A percentile compares a stretch with the other conserved stretches of the same genome.
These are phyloP conservation scores for Diloba caeruleocephala DNA, from an alignment of 2,888 invertebrate species.

Conservation along the genomic window DNA sequence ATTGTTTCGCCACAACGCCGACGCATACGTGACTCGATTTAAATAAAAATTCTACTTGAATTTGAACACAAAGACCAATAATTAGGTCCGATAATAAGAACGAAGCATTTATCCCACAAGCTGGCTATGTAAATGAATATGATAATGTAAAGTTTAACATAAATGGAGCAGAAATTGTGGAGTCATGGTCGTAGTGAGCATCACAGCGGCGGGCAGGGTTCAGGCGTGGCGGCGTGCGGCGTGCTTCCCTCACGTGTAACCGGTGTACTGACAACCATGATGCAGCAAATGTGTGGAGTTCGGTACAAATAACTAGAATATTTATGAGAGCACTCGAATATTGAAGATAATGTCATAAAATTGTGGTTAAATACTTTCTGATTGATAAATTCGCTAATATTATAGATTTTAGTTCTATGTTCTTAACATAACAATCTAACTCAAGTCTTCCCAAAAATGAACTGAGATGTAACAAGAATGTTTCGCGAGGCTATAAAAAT, in stretches of 20 bases:
- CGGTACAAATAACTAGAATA: slow-evolving; percentile 36
- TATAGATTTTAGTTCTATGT: too few relatives aligned
- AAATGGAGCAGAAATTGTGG: slow-evolving; percentile 83
- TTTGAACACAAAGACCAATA: slow-evolving; percentile 86
- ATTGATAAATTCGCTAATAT: too few relatives aligned
- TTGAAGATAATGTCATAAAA: not conserved
- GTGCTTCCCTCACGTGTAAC: slow-evolving; percentile 70
- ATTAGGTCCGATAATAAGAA: slow-evolving; percentile 84
- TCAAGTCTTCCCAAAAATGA: too few relatives aligned
- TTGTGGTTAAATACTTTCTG: not conserved
- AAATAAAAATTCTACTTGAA: slow-evolving; percentile 76
- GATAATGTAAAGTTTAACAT: slow-evolving; percentile 83
- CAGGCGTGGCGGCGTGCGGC: slow-evolving; percentile 26
- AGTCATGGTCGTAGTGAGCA: slow-evolving; percentile 79
- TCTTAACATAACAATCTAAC: too few relatives aligned
- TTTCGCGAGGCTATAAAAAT: too few relatives aligned
- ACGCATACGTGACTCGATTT: slow-evolving; percentile 76
- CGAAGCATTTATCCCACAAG: slow-evolving; percentile 75
- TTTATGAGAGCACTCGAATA: slow-evolving; percentile 31
- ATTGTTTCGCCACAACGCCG: slow-evolving; percentile 64
- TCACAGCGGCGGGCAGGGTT: slow-evolving; percentile 57
- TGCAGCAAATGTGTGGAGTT: slow-evolving; percentile 68
- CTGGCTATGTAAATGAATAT: slow-evolving; percentile 85
- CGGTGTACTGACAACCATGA: slow-evolving; percentile 74
- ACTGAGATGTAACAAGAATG: too few relatives aligned